A percentile compares a stretch with the other conserved stretches of the same genome.
Evolutionary conservation across 53 echinoderm and acorn worm species (phyloP).

Genomic region (Echinarachnius parma): DNA sequence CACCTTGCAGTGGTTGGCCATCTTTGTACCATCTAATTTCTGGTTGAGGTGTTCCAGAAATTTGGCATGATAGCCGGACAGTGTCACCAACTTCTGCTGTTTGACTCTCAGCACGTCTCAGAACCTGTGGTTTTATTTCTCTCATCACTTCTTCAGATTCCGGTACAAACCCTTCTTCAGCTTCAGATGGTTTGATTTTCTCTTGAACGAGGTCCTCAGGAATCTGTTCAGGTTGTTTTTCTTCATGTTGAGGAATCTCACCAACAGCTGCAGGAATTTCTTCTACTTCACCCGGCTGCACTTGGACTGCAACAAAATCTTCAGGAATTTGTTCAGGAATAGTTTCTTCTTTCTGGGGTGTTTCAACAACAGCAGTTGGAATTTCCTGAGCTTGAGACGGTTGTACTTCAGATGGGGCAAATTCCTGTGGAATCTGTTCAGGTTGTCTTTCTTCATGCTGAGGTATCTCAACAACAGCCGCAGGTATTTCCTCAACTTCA

Average conservation of each 20-base stretch:
- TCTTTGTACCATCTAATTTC: slow-evolving; percentile 75
- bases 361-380: slow-evolving; percentile 2
- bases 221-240: slow-evolving; percentile 16
- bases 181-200: background rate
- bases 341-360: slow-evolving; percentile 36
- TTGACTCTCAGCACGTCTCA: slow-evolving; percentile 47
- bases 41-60: slow-evolving; percentile 82
- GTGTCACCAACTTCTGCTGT: slow-evolving; percentile 65
- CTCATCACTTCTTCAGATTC: slow-evolving; percentile 21
- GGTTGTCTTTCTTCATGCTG: slow-evolving; percentile 28
- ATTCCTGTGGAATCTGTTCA: slow-evolving; percentile 28
- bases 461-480: slow-evolving; percentile 42
- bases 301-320: slow-evolving; percentile 2
- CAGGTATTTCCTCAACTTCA: no score
- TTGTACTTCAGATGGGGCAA: slow-evolving; percentile 27
- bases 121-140: slow-evolving; percentile 40
- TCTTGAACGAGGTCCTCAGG: slow-evolving; percentile 31
- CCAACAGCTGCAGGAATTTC: slow-evolving; percentile 13
- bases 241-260: slow-evolving; percentile 29
- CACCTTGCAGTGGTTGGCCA: slow-evolving; percentile 65
- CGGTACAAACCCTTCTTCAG: slow-evolving; percentile 7
- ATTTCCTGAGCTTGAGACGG: slow-evolving; percentile 28
- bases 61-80: slow-evolving; percentile 68
- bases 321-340: slow-evolving; percentile 43
- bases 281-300: slow-evolving; percentile 18